Evolutionary conservation across 2,888 invertebrate genomes (phyloP).

Genomic region (Embidobia sp.): DNA sequence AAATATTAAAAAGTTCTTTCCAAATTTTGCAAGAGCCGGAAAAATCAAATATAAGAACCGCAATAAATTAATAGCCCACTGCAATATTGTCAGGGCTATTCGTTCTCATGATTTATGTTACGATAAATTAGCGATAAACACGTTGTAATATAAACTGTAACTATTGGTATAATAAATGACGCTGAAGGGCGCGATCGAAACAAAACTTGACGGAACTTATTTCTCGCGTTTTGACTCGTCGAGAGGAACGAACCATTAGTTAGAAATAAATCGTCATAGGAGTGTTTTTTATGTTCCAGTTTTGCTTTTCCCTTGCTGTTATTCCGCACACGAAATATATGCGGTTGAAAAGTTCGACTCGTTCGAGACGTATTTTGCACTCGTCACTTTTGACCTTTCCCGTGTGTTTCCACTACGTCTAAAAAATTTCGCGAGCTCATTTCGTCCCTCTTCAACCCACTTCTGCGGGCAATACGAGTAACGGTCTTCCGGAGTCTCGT

Average conservation of each 20-base stretch:
- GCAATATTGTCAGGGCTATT: background rate
- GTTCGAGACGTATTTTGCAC: constrained; percentile 48
- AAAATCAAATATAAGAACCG: constrained; percentile 1
- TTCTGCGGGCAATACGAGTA: constrained; percentile 59
- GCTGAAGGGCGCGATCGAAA: background rate
- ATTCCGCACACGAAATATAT: constrained; percentile 13
- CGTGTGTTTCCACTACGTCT: constrained; percentile 46
- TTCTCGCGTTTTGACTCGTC: background rate
- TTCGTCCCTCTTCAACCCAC: constrained; percentile 49
- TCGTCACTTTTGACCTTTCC: constrained; percentile 36
- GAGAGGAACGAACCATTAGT: too few species aligned
- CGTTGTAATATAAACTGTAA: background rate
- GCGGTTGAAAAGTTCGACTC: constrained; percentile 16
- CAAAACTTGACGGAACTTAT: background rate
- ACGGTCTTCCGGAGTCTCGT: constrained; percentile 61
- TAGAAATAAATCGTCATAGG: too few species aligned
- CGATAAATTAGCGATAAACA: constrained; percentile 22
- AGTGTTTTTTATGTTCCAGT: too few species aligned
- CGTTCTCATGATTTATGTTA: constrained; percentile 13
- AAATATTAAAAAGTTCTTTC: background rate
- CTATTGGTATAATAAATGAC: constrained; percentile 6
- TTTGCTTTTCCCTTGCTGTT: too few species aligned
- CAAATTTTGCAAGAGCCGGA: background rate
- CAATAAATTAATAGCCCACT: background rate
- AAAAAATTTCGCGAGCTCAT: constrained; percentile 67